These are phyloP conservation scores for Leptinotarsa peninsularis DNA, from an alignment of 2,888 invertebrate genomes.

Conservation along the genomic window DNA sequence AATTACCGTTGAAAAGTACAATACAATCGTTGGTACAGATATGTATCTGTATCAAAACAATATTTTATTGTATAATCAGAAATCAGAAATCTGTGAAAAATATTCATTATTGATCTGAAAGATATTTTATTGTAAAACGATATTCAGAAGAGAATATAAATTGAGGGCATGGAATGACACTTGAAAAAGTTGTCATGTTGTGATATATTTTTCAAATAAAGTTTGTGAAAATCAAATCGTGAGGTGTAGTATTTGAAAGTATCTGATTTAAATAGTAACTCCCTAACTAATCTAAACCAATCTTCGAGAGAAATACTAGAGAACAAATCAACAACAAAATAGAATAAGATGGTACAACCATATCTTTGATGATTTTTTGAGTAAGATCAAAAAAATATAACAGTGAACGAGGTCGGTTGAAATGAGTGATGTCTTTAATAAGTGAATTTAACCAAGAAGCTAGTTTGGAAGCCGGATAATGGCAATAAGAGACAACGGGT, in stretches of 20 bases:
- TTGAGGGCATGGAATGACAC: neutral
- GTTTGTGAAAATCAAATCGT: too few species aligned
- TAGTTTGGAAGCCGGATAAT: neutral
- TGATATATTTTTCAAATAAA: too few species aligned
- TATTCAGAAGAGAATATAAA: too few species aligned
- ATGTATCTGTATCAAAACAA: too few species aligned
- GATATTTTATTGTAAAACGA: too few species aligned
- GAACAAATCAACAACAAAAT: neutral
- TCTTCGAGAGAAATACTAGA: neutral
- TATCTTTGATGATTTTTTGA: neutral
- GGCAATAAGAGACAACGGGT: neutral
- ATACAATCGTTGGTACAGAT: too few species aligned
- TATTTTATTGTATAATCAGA: neutral
- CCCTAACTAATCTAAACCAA: neutral
- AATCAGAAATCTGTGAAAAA: neutral
- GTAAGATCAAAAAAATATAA: neutral
- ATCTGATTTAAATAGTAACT: neutral
- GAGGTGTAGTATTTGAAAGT: neutral
- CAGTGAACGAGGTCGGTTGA: neutral
- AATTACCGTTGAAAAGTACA: too few species aligned
- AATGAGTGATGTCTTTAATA: neutral
- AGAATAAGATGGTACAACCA: neutral
- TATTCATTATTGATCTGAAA: too few species aligned
- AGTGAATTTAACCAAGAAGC: neutral
- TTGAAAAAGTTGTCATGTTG: too few species aligned